A percentile compares a stretch with the other conserved stretches of the same genome.
These are phyloP conservation scores for Saxidomus purpurata DNA, from an alignment of 1,140 invertebrate genomes.

Conservation along the genomic window DNA sequence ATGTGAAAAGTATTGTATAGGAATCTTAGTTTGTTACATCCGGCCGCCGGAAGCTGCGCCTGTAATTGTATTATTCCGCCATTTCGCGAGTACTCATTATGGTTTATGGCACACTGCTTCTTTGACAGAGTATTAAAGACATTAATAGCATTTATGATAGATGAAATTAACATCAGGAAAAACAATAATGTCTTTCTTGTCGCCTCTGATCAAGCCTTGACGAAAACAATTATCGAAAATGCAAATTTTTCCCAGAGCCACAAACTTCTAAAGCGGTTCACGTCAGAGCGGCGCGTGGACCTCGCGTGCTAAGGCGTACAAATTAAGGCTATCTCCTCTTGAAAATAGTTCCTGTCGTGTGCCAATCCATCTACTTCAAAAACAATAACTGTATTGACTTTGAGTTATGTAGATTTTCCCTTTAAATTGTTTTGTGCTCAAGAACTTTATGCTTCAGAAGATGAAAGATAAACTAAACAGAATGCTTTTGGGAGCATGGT, in stretches of 20 bases:
- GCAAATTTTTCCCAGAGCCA: conserved; percentile 53
- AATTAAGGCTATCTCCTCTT: conserved; percentile 62
- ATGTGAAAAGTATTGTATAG: background rate
- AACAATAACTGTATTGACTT: conserved; percentile 68
- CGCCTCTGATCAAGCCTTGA: conserved; percentile 59
- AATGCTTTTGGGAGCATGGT: conserved; percentile 53
- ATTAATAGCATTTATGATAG: conserved; percentile 66
- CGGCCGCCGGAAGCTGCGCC: background rate
- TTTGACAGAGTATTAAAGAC: conserved; percentile 62
- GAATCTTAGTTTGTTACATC: background rate
- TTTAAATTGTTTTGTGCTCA: conserved; percentile 62
- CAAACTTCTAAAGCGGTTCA: conserved; percentile 34
- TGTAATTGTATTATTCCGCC: conserved; percentile 27
- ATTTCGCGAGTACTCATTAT: background rate
- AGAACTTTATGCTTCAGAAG: conserved; percentile 44
- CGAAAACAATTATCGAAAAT: conserved; percentile 68
- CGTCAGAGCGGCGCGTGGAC: conserved; percentile 62
- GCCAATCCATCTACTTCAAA: conserved; percentile 68
- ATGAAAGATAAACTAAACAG: conserved; percentile 67
- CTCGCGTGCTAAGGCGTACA: conserved; percentile 60
- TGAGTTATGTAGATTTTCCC: conserved; percentile 67
- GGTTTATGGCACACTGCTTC: conserved; percentile 19
- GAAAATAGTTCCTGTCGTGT: conserved; percentile 53
- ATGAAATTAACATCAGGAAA: conserved; percentile 65
- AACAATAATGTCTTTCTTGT: conserved; percentile 66